These are phyloP conservation scores for Dromas ardeola DNA, from an alignment of 2,113 vertebrate species.

Conservation along the genomic window DNA sequence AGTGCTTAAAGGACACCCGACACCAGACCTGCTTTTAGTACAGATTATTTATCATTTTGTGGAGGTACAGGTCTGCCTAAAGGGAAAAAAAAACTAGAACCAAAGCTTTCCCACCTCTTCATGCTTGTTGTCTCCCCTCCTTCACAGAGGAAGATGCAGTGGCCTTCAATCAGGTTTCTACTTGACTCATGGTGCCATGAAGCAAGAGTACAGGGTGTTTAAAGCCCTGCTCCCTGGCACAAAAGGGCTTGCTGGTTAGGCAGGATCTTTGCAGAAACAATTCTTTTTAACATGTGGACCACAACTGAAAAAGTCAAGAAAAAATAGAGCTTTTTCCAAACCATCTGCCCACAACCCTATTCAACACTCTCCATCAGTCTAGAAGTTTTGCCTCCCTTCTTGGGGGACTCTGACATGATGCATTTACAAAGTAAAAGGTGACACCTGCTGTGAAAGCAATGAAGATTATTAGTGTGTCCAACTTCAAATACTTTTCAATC, in stretches of 20 bases:
- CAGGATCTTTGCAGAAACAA: background rate
- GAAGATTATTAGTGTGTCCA: slow-evolving; percentile 42
- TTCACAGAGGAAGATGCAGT: background rate
- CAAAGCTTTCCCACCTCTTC: background rate
- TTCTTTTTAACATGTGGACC: background rate
- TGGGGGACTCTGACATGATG: background rate
- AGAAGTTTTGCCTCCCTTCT: background rate
- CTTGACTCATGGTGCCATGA: background rate
- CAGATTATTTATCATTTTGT: background rate
- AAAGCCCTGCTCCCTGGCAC: background rate
- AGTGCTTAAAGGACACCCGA: background rate
- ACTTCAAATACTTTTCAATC: slow-evolving; percentile 29
- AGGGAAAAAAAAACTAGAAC: background rate
- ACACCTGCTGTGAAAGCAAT: background rate
- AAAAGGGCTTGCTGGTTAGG: background rate
- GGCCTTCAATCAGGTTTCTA: background rate
- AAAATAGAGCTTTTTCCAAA: background rate
- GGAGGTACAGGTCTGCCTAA: background rate
- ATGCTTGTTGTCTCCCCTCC: background rate
- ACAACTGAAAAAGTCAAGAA: background rate
- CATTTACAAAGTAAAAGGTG: slow-evolving; percentile 23
- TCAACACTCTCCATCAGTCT: background rate
- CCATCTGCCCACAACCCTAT: background rate
- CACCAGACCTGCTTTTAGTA: background rate
- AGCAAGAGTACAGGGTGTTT: background rate